Percentiles rank a stretch among this genome's conserved stretches.
phyloP scores from a whole-genome alignment of 1,140 invertebrate species.

The Potamilus streckersoni region DNA sequence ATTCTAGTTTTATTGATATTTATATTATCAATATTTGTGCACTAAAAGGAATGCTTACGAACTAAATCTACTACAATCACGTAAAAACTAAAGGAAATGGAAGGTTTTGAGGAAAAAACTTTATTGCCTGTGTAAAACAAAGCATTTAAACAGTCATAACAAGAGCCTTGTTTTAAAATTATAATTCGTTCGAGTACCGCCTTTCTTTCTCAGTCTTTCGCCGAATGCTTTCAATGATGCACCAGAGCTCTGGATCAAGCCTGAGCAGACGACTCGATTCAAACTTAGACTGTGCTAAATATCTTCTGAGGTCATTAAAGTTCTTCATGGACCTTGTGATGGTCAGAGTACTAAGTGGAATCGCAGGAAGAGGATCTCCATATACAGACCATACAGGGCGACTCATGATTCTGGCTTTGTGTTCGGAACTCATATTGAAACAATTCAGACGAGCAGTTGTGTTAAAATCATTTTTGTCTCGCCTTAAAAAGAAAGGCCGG shows the following conservation, averaged over 20 bases:
- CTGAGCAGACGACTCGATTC: constrained; percentile 1
- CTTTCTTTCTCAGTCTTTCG: not conserved
- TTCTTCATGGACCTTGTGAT: not conserved
- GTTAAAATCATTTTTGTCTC: not conserved
- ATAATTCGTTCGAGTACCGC: not conserved
- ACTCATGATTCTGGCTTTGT: not conserved
- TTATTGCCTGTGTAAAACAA: too few species aligned
- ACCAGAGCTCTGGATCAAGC: constrained; percentile 6
- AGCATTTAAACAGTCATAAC: too few species aligned
- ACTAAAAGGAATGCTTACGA: too few species aligned
- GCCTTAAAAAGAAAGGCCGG: not conserved
- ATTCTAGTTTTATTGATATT: too few species aligned
- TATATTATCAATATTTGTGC: too few species aligned
- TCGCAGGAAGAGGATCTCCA: constrained; percentile 4
- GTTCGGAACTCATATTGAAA: not conserved
- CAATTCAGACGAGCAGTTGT: not conserved
- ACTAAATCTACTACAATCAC: too few species aligned
- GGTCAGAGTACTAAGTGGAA: not conserved
- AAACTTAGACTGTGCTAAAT: not conserved
- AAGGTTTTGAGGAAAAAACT: too few species aligned
- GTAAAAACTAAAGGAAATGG: too few species aligned
- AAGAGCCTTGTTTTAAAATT: too few species aligned
- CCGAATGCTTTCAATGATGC: constrained; percentile 6
- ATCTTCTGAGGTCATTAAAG: not conserved
- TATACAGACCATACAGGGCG: constrained; percentile 5